These are phyloP conservation scores for human (Homo sapiens) DNA, from an alignment of 2,113 vertebrate species.

Conservation along the genomic window DNA sequence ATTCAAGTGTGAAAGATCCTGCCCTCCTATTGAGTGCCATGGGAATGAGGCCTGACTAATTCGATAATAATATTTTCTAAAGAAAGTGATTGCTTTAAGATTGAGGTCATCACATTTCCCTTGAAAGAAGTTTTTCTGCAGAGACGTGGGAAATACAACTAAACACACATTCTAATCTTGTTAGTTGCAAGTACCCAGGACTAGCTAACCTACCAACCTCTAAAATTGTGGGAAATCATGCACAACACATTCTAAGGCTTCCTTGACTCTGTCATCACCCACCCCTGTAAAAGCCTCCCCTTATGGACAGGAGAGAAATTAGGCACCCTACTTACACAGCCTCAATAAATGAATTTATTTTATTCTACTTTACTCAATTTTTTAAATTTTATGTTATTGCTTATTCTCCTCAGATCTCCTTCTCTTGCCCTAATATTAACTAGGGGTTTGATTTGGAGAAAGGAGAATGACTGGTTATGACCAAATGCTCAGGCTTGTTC, in stretches of 20 bases:
- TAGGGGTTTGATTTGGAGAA: neutral
- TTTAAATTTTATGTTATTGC: neutral
- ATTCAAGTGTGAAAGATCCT: neutral
- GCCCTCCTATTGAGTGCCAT: too few species aligned
- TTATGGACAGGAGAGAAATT: neutral
- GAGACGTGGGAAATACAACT: neutral
- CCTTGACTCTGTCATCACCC: neutral
- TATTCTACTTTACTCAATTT: neutral
- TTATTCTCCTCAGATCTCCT: neutral
- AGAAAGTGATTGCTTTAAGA: neutral
- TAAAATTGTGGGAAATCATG: neutral
- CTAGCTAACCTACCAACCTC: neutral
- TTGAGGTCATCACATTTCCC: too few species aligned
- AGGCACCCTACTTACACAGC: neutral
- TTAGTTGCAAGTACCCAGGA: neutral
- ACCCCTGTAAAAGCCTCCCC: accelerated
- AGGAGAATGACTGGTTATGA: neutral
- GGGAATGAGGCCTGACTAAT: neutral
- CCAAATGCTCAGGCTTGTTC: neutral
- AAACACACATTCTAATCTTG: neutral
- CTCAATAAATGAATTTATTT: neutral
- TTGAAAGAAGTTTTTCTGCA: neutral
- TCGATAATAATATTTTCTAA: neutral
- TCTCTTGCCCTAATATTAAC: neutral
- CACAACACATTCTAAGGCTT: neutral